Evolutionary conservation across 2,797 vertebrate genomes (phyloP).

Genomic region (Semotilus atromaculatus): DNA sequence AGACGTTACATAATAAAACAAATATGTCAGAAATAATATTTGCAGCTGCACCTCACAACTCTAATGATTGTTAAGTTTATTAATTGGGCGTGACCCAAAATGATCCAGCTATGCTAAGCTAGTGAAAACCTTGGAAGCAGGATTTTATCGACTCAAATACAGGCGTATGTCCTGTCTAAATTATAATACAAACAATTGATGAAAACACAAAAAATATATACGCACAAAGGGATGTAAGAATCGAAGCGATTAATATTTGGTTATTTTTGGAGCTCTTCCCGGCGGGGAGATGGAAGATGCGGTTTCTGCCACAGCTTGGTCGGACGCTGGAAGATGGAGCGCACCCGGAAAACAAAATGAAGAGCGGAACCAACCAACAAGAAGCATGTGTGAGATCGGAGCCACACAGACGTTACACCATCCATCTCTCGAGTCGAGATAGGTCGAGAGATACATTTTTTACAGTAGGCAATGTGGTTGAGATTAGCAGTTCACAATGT

Average conservation of each 20-base stretch:
- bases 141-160: constrained; percentile 3
- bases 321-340: constrained; percentile 59
- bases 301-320: constrained; percentile 47
- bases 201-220: neutral
- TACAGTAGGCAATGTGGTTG: too few relatives aligned
- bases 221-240: constrained; percentile 29
- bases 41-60: neutral
- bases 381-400: constrained; percentile 14
- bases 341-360: constrained; percentile 62
- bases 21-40: neutral
- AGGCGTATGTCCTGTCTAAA: neutral
- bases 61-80: neutral
- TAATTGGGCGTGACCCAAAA: constrained; percentile 59
- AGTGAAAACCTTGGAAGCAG: constrained; percentile 36
- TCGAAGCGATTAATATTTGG: neutral
- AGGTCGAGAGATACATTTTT: too few relatives aligned
- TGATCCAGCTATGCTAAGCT: constrained; percentile 32
- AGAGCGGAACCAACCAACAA: constrained; percentile 38
- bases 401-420: constrained; percentile 32
- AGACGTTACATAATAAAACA: neutral
- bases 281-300: constrained; percentile 41
- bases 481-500: too few relatives aligned
- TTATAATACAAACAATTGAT: neutral
- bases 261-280: constrained; percentile 15
- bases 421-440: too few relatives aligned